Evolutionary conservation across 2,888 invertebrate species (phyloP).

Genomic region (Synanthedon formicaeformis): DNA sequence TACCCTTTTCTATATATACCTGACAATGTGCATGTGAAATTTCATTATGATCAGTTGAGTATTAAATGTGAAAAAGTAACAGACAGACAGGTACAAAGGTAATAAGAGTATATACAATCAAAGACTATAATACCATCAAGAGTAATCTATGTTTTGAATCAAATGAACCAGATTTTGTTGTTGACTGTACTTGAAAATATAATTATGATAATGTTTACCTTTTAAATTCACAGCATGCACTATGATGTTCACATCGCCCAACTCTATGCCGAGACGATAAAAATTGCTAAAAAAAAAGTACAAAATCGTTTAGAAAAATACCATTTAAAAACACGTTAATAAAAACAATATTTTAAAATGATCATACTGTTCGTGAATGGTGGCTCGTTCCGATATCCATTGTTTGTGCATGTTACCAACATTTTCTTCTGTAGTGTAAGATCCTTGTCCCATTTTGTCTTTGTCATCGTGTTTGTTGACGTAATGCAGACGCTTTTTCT

Average conservation of each 20-base stretch:
- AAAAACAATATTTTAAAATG: conserved; percentile 5
- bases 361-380: conserved; percentile 70
- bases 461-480: conserved; percentile 43
- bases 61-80: too few species aligned
- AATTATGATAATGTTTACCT: conserved; percentile 49
- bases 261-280: conserved; percentile 81
- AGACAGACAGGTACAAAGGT: too few species aligned
- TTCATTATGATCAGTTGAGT: too few species aligned
- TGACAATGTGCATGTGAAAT: background rate
- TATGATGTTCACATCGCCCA: conserved; percentile 75
- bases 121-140: too few species aligned
- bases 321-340: too few species aligned
- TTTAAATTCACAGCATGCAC: conserved; percentile 79
- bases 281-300: conserved; percentile 66
- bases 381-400: conserved; percentile 64
- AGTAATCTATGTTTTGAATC: too few species aligned
- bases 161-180: too few species aligned
- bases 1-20: background rate
- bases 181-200: too few species aligned
- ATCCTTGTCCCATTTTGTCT: conserved; percentile 22
- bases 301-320: too few species aligned
- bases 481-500: conserved; percentile 52
- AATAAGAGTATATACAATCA: too few species aligned
- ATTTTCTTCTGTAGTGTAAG: conserved; percentile 51
- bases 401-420: conserved; percentile 51